phyloP scores from a whole-genome alignment of 1,140 invertebrate genomes.

The Lepidurus couesii region DNA sequence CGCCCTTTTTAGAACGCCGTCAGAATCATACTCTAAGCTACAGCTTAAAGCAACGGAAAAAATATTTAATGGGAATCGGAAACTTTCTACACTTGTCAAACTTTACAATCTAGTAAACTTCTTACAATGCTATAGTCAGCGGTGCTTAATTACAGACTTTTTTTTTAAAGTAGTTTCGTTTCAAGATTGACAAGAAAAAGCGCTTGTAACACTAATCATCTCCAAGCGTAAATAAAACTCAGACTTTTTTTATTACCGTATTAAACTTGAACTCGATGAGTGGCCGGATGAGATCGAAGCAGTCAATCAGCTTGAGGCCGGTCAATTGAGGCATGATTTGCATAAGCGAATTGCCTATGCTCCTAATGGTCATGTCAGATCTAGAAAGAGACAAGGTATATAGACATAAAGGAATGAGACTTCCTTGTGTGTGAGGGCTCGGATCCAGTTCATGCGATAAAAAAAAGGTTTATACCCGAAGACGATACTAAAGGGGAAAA shows the following conservation, averaged over 20 bases:
- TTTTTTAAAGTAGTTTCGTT: too few species aligned
- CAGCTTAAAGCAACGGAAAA: too few species aligned
- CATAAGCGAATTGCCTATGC: constrained; percentile 85
- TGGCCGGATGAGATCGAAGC: constrained; percentile 83
- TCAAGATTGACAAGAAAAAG: too few species aligned
- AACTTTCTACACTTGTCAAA: too few species aligned
- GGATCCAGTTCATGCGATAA: neutral
- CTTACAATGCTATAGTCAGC: too few species aligned
- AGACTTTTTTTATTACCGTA: constrained; percentile 60
- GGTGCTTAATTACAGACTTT: too few species aligned
- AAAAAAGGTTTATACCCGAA: constrained; percentile 63
- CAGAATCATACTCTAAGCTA: too few species aligned
- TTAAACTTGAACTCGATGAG: constrained; percentile 89
- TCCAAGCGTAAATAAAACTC: neutral
- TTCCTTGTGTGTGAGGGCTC: constrained; percentile 4
- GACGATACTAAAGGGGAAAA: constrained; percentile 95
- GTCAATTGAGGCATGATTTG: constrained; percentile 79
- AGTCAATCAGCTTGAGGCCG: constrained; percentile 81
- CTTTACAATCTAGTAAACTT: too few species aligned
- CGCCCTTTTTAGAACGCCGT: too few species aligned
- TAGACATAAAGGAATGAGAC: constrained; percentile 32
- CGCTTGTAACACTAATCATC: too few species aligned
- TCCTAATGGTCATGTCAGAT: constrained; percentile 79
- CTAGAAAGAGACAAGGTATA: constrained; percentile 56
- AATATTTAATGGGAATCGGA: too few species aligned